These are phyloP conservation scores for Megathymus violae DNA, from an alignment of 1,140 invertebrate species.

Conservation along the genomic window DNA sequence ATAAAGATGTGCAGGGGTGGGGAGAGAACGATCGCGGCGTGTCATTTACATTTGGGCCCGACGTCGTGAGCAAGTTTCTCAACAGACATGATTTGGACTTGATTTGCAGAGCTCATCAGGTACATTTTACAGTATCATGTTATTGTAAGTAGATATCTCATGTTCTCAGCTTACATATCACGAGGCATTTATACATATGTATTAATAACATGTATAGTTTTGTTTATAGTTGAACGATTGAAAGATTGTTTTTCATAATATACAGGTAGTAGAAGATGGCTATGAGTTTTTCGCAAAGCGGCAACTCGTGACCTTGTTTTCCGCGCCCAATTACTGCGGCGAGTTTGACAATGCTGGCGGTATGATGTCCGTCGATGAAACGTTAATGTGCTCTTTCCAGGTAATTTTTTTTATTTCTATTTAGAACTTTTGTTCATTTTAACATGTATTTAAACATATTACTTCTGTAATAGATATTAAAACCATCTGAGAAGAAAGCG, in stretches of 20 bases:
- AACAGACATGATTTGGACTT: conserved; percentile 94
- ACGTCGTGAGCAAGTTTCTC: conserved; percentile 93
- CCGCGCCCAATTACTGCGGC: conserved; percentile 94
- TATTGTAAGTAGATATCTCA: neutral
- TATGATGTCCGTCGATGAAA: conserved; percentile 99
- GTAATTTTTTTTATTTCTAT: conserved; percentile 47
- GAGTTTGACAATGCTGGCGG: conserved; percentile 97
- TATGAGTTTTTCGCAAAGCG: conserved; percentile 96
- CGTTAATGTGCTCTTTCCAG: conserved; percentile 98
- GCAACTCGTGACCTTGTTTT: conserved; percentile 96
- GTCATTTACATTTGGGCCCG: conserved; percentile 93
- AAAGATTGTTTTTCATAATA: too few relatives aligned
- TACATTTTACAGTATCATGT: conserved; percentile 34
- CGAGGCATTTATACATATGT: too few relatives aligned
- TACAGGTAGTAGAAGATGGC: conserved; percentile 93
- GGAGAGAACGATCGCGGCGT: conserved; percentile 95
- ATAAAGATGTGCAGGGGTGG: conserved; percentile 94
- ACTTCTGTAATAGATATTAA: conserved; percentile 91
- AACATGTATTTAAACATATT: conserved; percentile 23
- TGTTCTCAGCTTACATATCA: conserved; percentile 63
- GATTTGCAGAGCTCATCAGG: conserved; percentile 95
- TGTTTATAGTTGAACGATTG: too few relatives aligned
- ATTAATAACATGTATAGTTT: too few relatives aligned
- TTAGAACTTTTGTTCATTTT: conserved; percentile 13
- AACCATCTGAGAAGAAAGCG: conserved; percentile 99